Evolutionary conservation across 2,797 vertebrate genomes (phyloP).

Genomic region (Lerista edwardsae): DNA sequence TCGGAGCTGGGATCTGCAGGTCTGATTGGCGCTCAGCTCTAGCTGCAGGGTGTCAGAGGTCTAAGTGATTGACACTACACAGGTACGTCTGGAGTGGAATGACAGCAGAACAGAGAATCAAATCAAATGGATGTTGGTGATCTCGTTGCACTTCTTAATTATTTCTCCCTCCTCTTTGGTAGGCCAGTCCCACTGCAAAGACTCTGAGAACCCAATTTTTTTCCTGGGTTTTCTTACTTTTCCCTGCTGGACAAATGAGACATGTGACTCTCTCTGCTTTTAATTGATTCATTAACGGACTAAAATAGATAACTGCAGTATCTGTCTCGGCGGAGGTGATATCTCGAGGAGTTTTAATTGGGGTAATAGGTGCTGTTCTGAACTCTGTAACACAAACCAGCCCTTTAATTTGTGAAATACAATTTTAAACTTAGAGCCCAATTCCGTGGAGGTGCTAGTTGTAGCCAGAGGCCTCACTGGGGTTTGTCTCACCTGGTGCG

Average conservation of each 20-base stretch:
- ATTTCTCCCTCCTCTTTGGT: background rate
- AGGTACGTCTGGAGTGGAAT: background rate
- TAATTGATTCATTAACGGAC: constrained; percentile 11
- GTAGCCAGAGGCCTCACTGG: no score
- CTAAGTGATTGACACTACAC: background rate
- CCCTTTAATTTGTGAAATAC: background rate
- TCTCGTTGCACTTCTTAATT: rapidly evolving
- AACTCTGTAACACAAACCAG: background rate
- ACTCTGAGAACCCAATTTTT: background rate
- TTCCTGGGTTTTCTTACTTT: background rate
- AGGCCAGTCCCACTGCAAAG: no score
- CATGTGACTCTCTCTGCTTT: background rate
- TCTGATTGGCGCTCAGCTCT: background rate
- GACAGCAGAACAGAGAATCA: background rate
- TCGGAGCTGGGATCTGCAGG: background rate
- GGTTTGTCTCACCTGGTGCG: no score
- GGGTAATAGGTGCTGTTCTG: background rate
- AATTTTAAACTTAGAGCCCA: background rate
- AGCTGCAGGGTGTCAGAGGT: background rate
- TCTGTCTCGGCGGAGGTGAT: background rate
- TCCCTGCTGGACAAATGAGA: background rate
- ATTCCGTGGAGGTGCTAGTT: background rate
- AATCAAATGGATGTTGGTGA: background rate
- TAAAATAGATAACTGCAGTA: background rate
- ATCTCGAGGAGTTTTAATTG: constrained; percentile 4